Conservation (phyloP, 2,888 invertebrate species). For the Lasioglossum malachurum region DNA sequence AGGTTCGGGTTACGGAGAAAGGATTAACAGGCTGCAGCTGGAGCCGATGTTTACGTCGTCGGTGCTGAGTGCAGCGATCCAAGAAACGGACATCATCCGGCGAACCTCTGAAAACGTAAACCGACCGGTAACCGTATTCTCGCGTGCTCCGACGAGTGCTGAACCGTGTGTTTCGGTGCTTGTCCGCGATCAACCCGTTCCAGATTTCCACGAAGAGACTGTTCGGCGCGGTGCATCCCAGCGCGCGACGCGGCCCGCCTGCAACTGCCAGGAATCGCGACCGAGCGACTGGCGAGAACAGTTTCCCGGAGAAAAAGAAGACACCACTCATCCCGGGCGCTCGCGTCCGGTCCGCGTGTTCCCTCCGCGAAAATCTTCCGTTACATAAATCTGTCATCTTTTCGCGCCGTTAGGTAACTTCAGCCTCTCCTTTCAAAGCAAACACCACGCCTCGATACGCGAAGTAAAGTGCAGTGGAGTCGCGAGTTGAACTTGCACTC, state of each 20-base stretch:
- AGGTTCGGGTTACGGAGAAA: constrained; percentile 55
- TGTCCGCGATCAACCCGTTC: constrained; percentile 17
- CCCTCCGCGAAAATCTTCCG: neutral
- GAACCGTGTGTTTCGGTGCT: constrained; percentile 38
- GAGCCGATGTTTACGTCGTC: constrained; percentile 60
- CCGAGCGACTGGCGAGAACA: neutral
- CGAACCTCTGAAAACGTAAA: constrained; percentile 72
- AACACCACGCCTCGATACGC: neutral
- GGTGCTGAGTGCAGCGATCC: constrained; percentile 73
- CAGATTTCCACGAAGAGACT: constrained; percentile 29
- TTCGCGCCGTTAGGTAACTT: neutral
- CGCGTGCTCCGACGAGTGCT: constrained; percentile 9
- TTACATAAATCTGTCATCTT: neutral
- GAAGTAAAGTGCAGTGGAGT: neutral
- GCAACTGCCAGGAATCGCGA: neutral
- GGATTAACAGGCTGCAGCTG: constrained; percentile 67
- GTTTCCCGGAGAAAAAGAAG: neutral
- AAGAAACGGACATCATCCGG: constrained; percentile 67
- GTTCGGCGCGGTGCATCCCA: neutral
- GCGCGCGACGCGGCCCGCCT: neutral
- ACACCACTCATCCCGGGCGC: neutral
- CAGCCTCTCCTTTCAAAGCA: neutral
- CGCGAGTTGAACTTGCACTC: neutral
- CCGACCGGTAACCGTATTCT: constrained; percentile 55
- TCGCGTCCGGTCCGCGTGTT: too few species aligned